A percentile compares a stretch with the other conserved stretches of the same genome.
phyloP scores from a whole-genome alignment of 2,113 vertebrate genomes.

The Hippocampus mohnikei region DNA sequence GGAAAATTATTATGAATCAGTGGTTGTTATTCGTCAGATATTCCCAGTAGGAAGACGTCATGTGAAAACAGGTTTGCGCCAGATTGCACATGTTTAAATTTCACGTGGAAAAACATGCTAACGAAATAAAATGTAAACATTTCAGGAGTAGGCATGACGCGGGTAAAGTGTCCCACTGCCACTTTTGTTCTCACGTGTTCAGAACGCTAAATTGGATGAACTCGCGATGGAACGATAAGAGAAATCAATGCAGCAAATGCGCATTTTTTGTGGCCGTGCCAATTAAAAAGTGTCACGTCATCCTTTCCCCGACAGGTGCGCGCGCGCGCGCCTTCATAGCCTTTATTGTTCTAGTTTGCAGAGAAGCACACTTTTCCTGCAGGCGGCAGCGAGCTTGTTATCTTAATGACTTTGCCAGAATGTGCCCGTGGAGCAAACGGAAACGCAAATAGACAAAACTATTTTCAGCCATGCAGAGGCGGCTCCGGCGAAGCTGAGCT shows the following conservation, averaged over 20 bases:
- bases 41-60: too few relatives aligned
- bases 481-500: constrained; percentile 51
- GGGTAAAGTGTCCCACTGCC: not conserved
- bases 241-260: not conserved
- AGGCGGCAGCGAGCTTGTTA: constrained; percentile 52
- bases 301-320: constrained; percentile 29
- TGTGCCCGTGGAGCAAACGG: constrained; percentile 45
- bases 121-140: too few relatives aligned
- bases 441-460: constrained; percentile 39
- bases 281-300: constrained; percentile 34
- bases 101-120: too few relatives aligned
- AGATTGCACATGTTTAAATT: too few relatives aligned
- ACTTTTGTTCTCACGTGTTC: not conserved
- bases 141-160: too few relatives aligned
- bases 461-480: constrained; percentile 52
- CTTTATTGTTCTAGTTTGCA: constrained; percentile 40
- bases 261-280: not conserved
- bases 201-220: not conserved
- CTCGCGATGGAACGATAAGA: not conserved
- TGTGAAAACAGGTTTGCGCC: too few relatives aligned
- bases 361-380: constrained; percentile 33
- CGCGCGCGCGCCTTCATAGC: not conserved
- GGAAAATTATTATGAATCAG: too few relatives aligned
- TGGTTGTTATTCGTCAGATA: too few relatives aligned
- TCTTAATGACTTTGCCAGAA: constrained; percentile 63